Base-by-base conservation (phyloP, 2,888 invertebrate species). In the Girardia tigrina region DNA sequence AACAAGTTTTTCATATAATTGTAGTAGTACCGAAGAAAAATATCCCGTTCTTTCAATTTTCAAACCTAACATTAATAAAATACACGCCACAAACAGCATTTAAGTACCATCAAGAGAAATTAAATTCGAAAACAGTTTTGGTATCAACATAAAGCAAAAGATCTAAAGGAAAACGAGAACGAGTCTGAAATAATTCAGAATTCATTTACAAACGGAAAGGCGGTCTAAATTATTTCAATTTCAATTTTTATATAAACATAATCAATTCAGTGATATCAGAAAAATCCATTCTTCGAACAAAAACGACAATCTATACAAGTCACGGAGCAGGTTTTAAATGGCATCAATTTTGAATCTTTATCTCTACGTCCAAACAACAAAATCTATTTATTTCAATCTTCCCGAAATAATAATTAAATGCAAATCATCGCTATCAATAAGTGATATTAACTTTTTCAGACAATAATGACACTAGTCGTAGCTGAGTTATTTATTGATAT, bases 1-100 rank as follows among this genome's bases (percentile, higher is more conserved):
- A 26, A 70, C 26, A 4, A 75, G 75, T 26, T 29, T 28, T 27
- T 75, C 75, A 72, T 71, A 70, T 20, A 74, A 23, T 29, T 23
- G 74, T n/a, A 71, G 29, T 23, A 23, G 26, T 12, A 26, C 74
- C 23, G 74, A 69, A 14, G 42, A 74, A 56, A 26, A 36, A 12
- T 42, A 26, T 69, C 26, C 42, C 6, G 56, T 36, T 8, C n/a
- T n/a, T n/a, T 56, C 56, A n/a, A 6, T 23, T 4, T 56, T 23
- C 6, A 56, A 56, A 56, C 6, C 4, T n/a, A 56, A 16, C 23
- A 12, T 20, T 56, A 56, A 6, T 4, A 56, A n/a, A 56, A 56
- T 12, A 4, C n/a, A 8, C n/a, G n/a, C 8, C 23, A n/a, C n/a
- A n/a, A 56, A 4, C 4, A 56, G n/a, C 23, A 23, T 23, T 4